These are phyloP conservation scores for Streblospio benedicti DNA, from an alignment of 1,140 invertebrate genomes.

Conservation along the genomic window DNA sequence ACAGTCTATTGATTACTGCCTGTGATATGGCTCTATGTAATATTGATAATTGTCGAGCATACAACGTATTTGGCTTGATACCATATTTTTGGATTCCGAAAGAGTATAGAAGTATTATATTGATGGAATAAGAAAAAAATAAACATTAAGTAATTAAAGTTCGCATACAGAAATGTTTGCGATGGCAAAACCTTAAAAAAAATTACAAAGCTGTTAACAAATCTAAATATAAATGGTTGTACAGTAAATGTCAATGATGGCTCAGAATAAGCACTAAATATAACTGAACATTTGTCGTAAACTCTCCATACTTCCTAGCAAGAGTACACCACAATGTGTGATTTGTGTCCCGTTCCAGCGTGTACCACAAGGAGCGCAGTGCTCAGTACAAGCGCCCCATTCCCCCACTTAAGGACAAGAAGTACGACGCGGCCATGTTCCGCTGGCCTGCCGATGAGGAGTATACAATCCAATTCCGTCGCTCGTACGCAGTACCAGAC, in stretches of 20 bases:
- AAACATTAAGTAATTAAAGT: no score
- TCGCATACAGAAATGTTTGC: no score
- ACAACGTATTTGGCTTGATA: no score
- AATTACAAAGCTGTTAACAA: background rate
- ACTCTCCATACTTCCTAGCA: no score
- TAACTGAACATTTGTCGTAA: background rate
- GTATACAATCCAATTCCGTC: background rate
- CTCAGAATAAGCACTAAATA: background rate
- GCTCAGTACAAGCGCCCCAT: constrained; percentile 27
- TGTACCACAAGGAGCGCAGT: constrained; percentile 30
- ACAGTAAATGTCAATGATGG: background rate
- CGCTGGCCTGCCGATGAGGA: constrained; percentile 17
- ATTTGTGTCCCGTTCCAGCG: constrained; percentile 26
- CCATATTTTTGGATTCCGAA: no score
- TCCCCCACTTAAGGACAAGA: constrained; percentile 25
- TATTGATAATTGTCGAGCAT: no score
- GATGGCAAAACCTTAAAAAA: background rate
- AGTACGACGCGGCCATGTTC: constrained; percentile 37
- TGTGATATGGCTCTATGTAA: no score
- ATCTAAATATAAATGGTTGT: background rate
- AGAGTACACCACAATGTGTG: no score
- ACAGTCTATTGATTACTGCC: no score
- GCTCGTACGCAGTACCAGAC: background rate
- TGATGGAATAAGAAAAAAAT: no score
- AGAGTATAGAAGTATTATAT: no score